Percentiles rank a stretch among this genome's conserved stretches.
Conservation (phyloP, 2,113 vertebrate genomes). For the Petroica traversi region DNA sequence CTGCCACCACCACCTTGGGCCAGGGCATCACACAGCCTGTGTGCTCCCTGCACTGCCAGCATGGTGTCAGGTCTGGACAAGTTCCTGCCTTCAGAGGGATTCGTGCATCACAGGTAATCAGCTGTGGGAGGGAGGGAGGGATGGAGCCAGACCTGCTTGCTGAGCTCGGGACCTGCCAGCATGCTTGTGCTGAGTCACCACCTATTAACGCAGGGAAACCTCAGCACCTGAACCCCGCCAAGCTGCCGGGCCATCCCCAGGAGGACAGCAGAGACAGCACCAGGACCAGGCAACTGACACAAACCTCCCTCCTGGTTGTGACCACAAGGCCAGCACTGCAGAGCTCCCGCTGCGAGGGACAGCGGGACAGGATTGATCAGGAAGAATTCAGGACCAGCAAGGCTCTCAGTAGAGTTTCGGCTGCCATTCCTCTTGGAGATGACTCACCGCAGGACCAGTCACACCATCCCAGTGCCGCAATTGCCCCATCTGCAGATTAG, state of each 20-base stretch:
- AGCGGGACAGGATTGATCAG: accelerated
- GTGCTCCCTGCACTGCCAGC: neutral
- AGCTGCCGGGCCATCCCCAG: neutral
- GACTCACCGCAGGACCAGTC: slow-evolving; percentile 53
- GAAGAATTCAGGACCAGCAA: neutral
- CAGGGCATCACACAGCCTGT: neutral
- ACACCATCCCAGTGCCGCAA: slow-evolving; percentile 24
- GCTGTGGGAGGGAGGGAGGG: slow-evolving; percentile 54
- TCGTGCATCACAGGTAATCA: slow-evolving; percentile 52
- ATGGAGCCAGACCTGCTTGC: slow-evolving; percentile 70
- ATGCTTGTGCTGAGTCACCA: slow-evolving; percentile 58
- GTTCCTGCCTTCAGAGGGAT: slow-evolving; percentile 32
- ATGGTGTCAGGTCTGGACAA: slow-evolving; percentile 38
- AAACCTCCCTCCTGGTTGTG: neutral
- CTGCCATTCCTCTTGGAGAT: neutral
- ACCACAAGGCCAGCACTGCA: neutral
- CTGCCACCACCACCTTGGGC: neutral
- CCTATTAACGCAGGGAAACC: slow-evolving; percentile 55
- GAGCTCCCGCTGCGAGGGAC: neutral
- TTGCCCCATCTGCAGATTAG: slow-evolving; percentile 65
- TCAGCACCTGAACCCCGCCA: slow-evolving; percentile 33
- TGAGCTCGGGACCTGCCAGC: slow-evolving; percentile 53
- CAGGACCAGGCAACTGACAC: neutral
- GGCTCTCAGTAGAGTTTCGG: neutral
- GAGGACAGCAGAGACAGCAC: neutral